A percentile compares a stretch with the other conserved stretches of the same genome.
Evolutionary conservation across 2,113 vertebrate species (phyloP).

Genomic region (Nyctibius bracteatus): DNA sequence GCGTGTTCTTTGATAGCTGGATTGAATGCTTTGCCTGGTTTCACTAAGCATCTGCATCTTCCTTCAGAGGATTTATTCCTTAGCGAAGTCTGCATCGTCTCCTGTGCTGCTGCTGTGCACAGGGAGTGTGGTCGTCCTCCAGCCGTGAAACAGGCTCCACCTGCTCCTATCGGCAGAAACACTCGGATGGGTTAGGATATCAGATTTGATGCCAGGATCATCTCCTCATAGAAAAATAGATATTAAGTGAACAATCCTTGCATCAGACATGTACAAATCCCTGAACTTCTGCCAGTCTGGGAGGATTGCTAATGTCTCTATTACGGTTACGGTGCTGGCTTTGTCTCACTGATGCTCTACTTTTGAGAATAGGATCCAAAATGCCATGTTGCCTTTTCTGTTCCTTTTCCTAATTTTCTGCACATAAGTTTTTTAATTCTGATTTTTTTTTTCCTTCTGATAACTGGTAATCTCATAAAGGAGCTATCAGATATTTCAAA

Average conservation of each 20-base stretch:
- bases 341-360: background rate
- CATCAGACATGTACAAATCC: background rate
- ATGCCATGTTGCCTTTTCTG: background rate
- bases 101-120: background rate
- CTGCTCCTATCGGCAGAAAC: background rate
- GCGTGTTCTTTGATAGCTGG: background rate
- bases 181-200: background rate
- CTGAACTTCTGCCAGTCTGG: background rate
- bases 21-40: background rate
- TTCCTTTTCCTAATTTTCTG: background rate
- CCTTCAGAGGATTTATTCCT: background rate
- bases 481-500: constrained; percentile 27
- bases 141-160: background rate
- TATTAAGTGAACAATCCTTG: constrained; percentile 9
- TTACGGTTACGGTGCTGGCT: background rate
- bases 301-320: background rate
- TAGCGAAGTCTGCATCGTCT: background rate
- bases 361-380: background rate
- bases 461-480: constrained; percentile 38
- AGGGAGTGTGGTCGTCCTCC: fast-evolving
- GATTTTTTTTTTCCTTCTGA: background rate
- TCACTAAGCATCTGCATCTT: background rate
- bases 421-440: background rate
- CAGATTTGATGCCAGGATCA: background rate
- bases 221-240: background rate